These are phyloP conservation scores for Hippopotamyrus pictus DNA, from an alignment of 2,797 vertebrate species.

Conservation along the genomic window DNA sequence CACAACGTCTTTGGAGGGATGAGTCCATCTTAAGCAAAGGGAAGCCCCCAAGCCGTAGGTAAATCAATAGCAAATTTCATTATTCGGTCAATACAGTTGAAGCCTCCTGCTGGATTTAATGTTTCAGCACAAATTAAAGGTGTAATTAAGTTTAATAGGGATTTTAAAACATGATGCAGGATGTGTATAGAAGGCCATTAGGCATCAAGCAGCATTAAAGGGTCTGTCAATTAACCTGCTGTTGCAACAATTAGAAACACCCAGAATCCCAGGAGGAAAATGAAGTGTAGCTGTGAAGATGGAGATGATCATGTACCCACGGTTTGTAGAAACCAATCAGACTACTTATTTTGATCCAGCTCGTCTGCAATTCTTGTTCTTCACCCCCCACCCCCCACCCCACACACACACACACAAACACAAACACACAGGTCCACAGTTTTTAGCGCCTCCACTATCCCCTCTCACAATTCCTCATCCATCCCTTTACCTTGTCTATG, in stretches of 20 bases:
- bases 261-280: neutral
- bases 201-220: neutral
- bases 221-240: neutral
- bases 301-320: neutral
- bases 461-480: neutral
- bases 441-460: neutral
- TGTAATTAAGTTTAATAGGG: slow-evolving; percentile 13
- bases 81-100: neutral
- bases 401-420: neutral
- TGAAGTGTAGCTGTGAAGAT: neutral
- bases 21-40: neutral
- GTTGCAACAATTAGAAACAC: neutral
- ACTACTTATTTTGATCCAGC: neutral
- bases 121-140: slow-evolving; percentile 8
- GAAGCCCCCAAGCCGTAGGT: neutral
- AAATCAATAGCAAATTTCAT: slow-evolving; percentile 11
- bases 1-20: neutral
- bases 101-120: slow-evolving; percentile 2
- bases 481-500: neutral
- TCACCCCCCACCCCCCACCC: neutral
- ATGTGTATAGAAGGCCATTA: neutral
- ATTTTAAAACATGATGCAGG: neutral
- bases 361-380: neutral
- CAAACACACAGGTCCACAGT: neutral
- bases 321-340: neutral